Evolutionary conservation across 2,888 invertebrate genomes (phyloP), one percentile per base, ranked within the genome.

Genomic region (Caenorhabditis becei): DNA sequence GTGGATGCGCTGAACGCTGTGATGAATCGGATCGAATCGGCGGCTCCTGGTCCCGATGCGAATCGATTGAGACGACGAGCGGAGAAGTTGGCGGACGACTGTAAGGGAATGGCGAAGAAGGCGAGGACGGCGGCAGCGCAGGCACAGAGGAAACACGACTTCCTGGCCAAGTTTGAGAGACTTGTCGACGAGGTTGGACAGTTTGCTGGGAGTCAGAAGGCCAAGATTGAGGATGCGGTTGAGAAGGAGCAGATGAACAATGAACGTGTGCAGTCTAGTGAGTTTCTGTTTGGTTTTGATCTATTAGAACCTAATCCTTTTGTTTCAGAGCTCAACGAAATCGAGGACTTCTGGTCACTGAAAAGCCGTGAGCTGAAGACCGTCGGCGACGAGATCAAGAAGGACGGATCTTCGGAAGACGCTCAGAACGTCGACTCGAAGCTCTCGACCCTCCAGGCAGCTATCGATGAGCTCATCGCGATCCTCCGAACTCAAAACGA

Each of bases 401-500:
- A 66, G 49, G 72, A 72, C 28, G 71, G 66, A 0, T 24, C 70
- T 0, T 28, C 53, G 4, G 75, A 80, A 58, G 71, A 66, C 35
- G 56, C 49, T 5, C 18, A 18, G 14, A 51, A 47, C 23, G 71
- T 71, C 11, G 80, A 80, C 23, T 18, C 18, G 14, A 58, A 58
- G 7, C 24, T 80, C 18, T 24, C 26, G 0, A 35, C 18, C 11
- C 77, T 81, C n/a, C 63, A 70, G 32, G 11, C 37, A 20, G 71
- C 72, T 10, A 65, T 83, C 18, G 78, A 77, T 32, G 77, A 77
- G 10, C 62, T 82, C 11, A 49, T 83, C 16, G 28, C 51, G 8
- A 56, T 61, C 3, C 75, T 87, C 37, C 91, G 91, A 35, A 92
- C 92, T 65, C 91, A 81, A 63, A 95, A 95, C 79, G 93, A 59